These are phyloP conservation scores for Myotis planiceps DNA, from an alignment of 2,797 vertebrate species.

Conservation along the genomic window DNA sequence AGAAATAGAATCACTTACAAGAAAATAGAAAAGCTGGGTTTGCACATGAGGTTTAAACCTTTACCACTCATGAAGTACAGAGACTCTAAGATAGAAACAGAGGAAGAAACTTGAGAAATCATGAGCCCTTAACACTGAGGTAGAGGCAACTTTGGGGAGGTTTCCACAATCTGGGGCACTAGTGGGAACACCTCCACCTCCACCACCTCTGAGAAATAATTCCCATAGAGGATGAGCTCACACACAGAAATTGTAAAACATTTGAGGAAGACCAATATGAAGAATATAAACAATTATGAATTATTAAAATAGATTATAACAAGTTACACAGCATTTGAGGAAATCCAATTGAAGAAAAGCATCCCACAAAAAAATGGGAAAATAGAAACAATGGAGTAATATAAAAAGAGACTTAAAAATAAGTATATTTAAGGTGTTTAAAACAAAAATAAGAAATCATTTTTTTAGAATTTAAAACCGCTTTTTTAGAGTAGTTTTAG, in stretches of 20 bases:
- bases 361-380: background rate
- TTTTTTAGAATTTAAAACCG: background rate
- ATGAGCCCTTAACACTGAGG: background rate
- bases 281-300: background rate
- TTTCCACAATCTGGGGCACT: no score
- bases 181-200: background rate
- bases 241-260: background rate
- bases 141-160: background rate
- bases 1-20: background rate
- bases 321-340: background rate
- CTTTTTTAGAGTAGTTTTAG: background rate
- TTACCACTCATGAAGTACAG: background rate
- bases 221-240: background rate
- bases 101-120: background rate
- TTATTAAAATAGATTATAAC: background rate
- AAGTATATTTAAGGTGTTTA: background rate
- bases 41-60: background rate
- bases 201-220: background rate
- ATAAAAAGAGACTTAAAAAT: background rate
- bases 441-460: background rate
- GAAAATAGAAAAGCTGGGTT: background rate
- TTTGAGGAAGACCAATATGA: background rate
- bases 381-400: background rate
- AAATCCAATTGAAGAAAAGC: background rate
- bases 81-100: background rate